These are phyloP conservation scores for Calyptomena viridis DNA, from an alignment of 2,113 vertebrate species.

Conservation along the genomic window DNA sequence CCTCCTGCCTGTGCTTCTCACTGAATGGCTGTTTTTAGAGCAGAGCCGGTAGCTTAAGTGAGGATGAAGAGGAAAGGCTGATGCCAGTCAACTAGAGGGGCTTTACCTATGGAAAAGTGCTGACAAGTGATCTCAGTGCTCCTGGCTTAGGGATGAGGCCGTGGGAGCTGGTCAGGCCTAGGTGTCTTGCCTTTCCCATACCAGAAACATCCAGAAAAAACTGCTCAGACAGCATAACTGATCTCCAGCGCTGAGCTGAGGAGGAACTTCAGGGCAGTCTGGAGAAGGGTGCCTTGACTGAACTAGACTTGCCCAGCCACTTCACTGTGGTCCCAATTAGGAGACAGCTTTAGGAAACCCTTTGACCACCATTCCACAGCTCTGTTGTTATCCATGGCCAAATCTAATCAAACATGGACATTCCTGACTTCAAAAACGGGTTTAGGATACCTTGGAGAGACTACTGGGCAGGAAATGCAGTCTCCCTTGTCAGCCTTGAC, in stretches of 20 bases:
- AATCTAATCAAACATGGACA: background rate
- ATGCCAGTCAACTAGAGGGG: background rate
- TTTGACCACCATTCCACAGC: background rate
- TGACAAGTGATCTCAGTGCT: background rate
- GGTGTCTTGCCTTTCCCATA: background rate
- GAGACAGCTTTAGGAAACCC: background rate
- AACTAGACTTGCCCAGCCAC: background rate
- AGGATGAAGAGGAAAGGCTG: background rate
- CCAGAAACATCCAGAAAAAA: background rate
- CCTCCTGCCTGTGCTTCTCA: background rate
- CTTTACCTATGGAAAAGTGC: background rate
- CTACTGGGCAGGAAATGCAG: background rate
- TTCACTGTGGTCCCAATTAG: background rate
- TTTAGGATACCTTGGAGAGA: background rate
- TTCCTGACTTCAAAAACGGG: background rate
- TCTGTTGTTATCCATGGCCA: background rate
- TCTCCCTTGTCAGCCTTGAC: accelerated
- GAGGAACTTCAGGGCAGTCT: background rate
- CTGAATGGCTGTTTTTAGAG: background rate
- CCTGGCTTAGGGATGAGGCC: background rate
- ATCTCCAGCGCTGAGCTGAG: background rate
- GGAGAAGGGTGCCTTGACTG: background rate
- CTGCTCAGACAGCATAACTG: background rate
- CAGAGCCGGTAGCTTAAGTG: background rate
- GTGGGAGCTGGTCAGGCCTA: background rate